phyloP scores from a whole-genome alignment of 2,888 invertebrate genomes.

The Lepidocyrtinus sp. region DNA sequence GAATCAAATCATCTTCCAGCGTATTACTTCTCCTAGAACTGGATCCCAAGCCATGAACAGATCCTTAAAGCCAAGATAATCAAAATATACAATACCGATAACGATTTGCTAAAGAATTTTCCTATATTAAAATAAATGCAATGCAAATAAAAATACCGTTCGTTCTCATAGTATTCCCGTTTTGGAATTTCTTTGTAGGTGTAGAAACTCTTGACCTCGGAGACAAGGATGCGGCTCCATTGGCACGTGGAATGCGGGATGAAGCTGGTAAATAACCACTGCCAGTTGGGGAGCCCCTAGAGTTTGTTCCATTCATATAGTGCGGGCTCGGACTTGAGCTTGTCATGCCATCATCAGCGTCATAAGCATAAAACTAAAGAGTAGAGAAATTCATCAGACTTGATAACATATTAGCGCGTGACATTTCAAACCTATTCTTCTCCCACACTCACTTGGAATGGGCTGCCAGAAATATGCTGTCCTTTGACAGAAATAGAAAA shows the following conservation, averaged over 20 bases:
- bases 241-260: conserved; percentile 68
- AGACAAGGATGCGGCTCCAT: conserved; percentile 66
- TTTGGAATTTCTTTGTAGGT: conserved; percentile 67
- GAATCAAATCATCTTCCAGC: conserved; percentile 74
- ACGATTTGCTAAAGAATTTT: neutral
- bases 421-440: neutral
- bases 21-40: conserved; percentile 72
- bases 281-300: conserved; percentile 64
- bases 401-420: neutral
- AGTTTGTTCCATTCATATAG: conserved; percentile 56
- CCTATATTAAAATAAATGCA: conserved; percentile 1
- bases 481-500: conserved; percentile 67
- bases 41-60: conserved; percentile 71
- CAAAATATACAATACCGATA: neutral
- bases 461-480: conserved; percentile 69
- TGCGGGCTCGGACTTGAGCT: conserved; percentile 67
- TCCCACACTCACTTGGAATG: conserved; percentile 63
- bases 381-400: neutral
- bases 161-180: conserved; percentile 54
- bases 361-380: conserved; percentile 68
- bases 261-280: conserved; percentile 53
- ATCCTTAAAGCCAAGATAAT: conserved; percentile 51
- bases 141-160: conserved; percentile 62
- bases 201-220: conserved; percentile 69
- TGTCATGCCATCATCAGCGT: conserved; percentile 65